Conservation (phyloP, 2,113 vertebrate species). For the Poecile atricapillus region DNA sequence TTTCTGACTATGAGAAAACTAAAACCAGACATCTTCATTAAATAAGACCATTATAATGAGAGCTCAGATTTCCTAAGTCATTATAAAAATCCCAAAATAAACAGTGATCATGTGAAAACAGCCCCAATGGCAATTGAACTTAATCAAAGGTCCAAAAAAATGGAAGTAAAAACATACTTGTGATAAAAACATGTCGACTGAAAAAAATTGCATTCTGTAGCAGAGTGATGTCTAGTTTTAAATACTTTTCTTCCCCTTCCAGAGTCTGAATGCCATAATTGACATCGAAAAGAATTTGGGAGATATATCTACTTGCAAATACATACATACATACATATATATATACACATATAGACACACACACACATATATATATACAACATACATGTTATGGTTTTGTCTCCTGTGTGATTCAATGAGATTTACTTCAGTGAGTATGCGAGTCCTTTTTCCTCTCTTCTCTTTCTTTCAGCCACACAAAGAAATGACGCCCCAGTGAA, state of each 20-base stretch:
- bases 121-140: neutral
- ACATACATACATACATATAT: neutral
- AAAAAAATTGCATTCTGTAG: neutral
- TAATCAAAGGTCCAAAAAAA: neutral
- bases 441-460: neutral
- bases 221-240: neutral
- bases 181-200: neutral
- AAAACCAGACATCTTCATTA: neutral
- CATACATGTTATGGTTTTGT: neutral
- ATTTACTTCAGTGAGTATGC: neutral
- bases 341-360: rapidly evolving
- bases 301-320: neutral
- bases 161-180: neutral
- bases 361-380: rapidly evolving
- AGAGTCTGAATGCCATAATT: neutral
- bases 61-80: neutral
- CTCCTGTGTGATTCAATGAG: neutral
- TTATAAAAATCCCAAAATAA: neutral
- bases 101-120: neutral
- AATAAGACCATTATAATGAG: neutral
- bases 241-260: neutral
- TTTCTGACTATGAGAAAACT: neutral
- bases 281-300: neutral
- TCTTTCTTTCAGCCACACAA: neutral
- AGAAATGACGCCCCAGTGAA: slow-evolving; percentile 33